Percentiles rank a stretch among this genome's conserved stretches.
These are phyloP conservation scores for Microplitis demolitor DNA, from an alignment of 1,140 invertebrate species.

Conservation along the genomic window DNA sequence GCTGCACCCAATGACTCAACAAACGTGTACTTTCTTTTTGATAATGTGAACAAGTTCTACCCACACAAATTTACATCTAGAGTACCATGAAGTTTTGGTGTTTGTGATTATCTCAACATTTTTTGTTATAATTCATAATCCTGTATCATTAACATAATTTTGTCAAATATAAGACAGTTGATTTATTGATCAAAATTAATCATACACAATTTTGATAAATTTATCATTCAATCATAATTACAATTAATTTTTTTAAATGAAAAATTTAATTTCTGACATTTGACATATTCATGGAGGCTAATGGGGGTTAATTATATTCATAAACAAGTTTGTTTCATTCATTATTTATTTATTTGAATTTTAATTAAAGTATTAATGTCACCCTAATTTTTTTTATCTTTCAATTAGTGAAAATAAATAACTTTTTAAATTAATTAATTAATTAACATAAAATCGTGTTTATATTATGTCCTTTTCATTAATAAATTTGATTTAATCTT, in stretches of 20 bases:
- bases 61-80: constrained; percentile 8
- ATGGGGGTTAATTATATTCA: neutral
- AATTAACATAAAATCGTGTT: neutral
- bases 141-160: neutral
- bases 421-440: too few relatives aligned
- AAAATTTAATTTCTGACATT: neutral
- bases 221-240: neutral
- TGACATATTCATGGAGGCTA: neutral
- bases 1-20: constrained; percentile 25
- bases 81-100: neutral
- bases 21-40: constrained; percentile 22
- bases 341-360: neutral
- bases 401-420: neutral
- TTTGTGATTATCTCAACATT: neutral
- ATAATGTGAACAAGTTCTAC: constrained; percentile 24
- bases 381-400: neutral
- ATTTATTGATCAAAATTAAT: neutral
- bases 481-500: constrained; percentile 3
- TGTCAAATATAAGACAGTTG: neutral
- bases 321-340: neutral
- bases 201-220: too few relatives aligned
- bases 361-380: neutral
- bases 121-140: neutral
- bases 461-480: neutral
- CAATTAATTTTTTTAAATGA: neutral